Conservation (phyloP, 2,888 invertebrate species). For the Lucinisca nassula region DNA sequence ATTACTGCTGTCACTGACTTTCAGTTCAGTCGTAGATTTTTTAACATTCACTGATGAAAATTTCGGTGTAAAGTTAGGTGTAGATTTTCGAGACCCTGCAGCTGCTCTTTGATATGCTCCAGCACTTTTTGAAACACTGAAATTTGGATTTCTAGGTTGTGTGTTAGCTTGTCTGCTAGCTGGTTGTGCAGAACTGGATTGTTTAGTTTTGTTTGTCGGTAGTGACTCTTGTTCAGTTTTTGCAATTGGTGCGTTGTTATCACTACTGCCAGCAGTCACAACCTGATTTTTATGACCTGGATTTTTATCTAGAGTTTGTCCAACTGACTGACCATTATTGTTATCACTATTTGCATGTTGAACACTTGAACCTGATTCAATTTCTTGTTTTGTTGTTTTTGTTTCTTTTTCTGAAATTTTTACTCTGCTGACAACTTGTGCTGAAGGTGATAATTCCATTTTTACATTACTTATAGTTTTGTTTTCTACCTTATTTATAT, state of each 20-base stretch:
- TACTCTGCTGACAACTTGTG: conserved; percentile 46
- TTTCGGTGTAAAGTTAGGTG: conserved; percentile 55
- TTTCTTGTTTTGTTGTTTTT: neutral
- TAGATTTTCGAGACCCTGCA: conserved; percentile 7
- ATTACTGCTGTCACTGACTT: neutral
- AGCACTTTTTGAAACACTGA: conserved; percentile 55
- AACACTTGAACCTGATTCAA: neutral
- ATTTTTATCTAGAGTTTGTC: neutral
- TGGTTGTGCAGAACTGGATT: conserved; percentile 33
- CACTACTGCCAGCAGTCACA: neutral
- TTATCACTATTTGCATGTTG: neutral
- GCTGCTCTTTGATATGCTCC: conserved; percentile 10
- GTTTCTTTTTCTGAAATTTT: conserved; percentile 5
- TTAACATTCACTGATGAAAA: conserved; percentile 21
- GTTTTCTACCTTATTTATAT: conserved; percentile 14
- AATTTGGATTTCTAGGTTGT: conserved; percentile 59
- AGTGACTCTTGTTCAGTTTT: neutral
- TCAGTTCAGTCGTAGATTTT: neutral
- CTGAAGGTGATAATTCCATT: conserved; percentile 51
- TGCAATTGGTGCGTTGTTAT: neutral
- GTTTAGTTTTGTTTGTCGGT: neutral
- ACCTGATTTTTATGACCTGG: neutral
- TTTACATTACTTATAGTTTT: conserved; percentile 55
- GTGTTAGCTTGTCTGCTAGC: conserved; percentile 36
- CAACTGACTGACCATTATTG: neutral